phyloP scores from a whole-genome alignment of 2,888 invertebrate species.

The Drosophila rellima region DNA sequence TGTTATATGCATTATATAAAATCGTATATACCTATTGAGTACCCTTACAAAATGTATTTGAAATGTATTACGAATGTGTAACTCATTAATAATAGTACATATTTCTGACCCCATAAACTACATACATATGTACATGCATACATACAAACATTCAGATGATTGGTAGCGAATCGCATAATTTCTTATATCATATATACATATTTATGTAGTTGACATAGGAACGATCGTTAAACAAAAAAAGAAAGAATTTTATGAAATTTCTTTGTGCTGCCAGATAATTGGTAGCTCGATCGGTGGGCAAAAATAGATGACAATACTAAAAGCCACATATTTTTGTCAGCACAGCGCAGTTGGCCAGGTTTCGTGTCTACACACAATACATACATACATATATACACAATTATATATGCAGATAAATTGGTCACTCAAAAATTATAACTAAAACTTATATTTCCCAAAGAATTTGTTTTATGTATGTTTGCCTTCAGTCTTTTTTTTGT shows the following conservation, averaged over 20 bases:
- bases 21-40: not conserved
- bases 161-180: conserved; percentile 1
- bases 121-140: not conserved
- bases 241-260: conserved; percentile 2
- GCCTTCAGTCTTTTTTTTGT: not conserved
- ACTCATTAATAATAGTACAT: not conserved
- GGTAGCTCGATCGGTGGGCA: conserved; percentile 12
- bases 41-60: not conserved
- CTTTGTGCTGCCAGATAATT: conserved; percentile 9
- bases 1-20: conserved; percentile 8
- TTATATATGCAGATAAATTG: not conserved
- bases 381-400: not conserved
- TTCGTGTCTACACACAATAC: not conserved
- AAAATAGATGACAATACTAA: conserved; percentile 23
- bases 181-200: not conserved
- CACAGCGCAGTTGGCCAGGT: conserved; percentile 16
- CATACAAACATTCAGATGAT: not conserved
- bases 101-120: conserved; percentile 5
- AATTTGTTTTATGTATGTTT: conserved; percentile 8
- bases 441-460: conserved; percentile 2
- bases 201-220: not conserved
- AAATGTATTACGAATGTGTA: conserved; percentile 3
- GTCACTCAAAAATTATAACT: conserved; percentile 9
- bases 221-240: conserved; percentile 6
- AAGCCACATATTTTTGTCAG: conserved; percentile 9